phyloP scores from a whole-genome alignment of 1,140 invertebrate species.

The Propsilocerus akamusi region DNA sequence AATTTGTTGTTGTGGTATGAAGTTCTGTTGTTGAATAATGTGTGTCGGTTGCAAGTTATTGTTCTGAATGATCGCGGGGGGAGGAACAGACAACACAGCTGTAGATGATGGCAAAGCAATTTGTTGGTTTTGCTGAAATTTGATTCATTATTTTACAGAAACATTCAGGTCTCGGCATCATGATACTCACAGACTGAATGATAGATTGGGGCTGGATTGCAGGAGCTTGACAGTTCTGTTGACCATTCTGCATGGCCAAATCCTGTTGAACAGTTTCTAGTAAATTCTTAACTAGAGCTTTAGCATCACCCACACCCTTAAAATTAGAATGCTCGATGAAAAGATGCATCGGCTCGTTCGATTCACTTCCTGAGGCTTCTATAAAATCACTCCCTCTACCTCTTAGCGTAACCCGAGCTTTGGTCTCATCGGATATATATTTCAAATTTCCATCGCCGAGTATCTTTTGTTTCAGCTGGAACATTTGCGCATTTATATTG shows the following conservation, averaged over 20 bases:
- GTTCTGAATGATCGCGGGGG: conserved; percentile 3
- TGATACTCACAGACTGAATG: conserved; percentile 18
- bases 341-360: conserved; percentile 60
- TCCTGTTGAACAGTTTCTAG: conserved; percentile 66
- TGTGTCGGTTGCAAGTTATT: background rate
- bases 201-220: conserved; percentile 25
- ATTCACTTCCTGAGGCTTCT: conserved; percentile 40
- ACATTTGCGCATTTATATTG: background rate
- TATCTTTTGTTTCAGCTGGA: background rate
- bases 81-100: conserved; percentile 3
- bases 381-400: conserved; percentile 46
- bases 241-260: conserved; percentile 36
- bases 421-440: conserved; percentile 58
- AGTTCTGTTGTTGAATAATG: conserved; percentile 4
- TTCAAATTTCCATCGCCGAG: conserved; percentile 48
- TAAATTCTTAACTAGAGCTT: conserved; percentile 53
- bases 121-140: background rate
- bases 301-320: conserved; percentile 48
- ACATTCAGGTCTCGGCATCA: conserved; percentile 21
- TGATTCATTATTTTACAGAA: conserved; percentile 5
- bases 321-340: conserved; percentile 52
- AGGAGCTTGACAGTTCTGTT: conserved; percentile 32
- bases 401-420: conserved; percentile 43
- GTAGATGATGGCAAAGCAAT: conserved; percentile 5
- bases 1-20: conserved; percentile 4